Conservation (phyloP, 2,797 vertebrate species). For the Mormyrops attenuatus region DNA sequence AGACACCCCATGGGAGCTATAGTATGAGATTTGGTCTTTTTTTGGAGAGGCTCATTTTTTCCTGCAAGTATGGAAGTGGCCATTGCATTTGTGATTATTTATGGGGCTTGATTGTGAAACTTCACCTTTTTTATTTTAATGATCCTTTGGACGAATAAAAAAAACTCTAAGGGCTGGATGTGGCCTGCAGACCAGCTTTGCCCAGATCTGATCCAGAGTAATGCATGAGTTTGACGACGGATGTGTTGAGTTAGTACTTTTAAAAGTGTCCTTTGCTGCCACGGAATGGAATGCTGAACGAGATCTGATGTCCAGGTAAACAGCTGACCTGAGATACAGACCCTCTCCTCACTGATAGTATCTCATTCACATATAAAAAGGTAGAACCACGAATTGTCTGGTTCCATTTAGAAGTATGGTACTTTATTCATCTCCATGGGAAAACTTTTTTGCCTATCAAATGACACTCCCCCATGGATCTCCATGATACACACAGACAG, state of each 20-base stretch:
- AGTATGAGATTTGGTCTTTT: neutral
- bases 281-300: neutral
- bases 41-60: neutral
- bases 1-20: neutral
- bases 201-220: neutral
- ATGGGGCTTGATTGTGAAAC: neutral
- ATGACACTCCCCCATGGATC: neutral
- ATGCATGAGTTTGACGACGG: neutral
- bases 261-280: neutral
- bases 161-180: neutral
- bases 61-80: neutral
- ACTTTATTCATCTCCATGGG: neutral
- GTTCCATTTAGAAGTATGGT: neutral
- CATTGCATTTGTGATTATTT: neutral
- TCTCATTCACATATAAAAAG: neutral
- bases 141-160: neutral
- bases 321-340: neutral
- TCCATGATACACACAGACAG: neutral
- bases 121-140: neutral
- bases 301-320: neutral
- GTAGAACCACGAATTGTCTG: neutral
- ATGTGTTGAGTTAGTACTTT: neutral
- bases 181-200: neutral
- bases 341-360: neutral
- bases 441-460: neutral